Evolutionary conservation across 2,888 invertebrate species (phyloP), one percentile per base, ranked within the genome.

Genomic region (Hybos culiciformis): DNA sequence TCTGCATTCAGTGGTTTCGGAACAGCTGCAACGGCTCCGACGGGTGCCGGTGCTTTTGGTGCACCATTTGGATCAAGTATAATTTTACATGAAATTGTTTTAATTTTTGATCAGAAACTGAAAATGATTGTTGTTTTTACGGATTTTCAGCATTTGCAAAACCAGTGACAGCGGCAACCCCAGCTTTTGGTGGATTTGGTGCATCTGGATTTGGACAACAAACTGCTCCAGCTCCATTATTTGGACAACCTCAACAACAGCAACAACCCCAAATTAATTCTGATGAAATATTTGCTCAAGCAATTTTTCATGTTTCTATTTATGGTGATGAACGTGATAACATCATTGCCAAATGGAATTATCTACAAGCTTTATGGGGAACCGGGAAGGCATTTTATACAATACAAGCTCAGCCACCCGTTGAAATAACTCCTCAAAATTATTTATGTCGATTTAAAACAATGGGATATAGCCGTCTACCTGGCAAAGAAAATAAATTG

Each of bases 281-380:
- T 1, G 74, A 78, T 29, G 83, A 83, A 56, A 79, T 80, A 0
- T 70, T 85, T 34, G 76, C 78, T 8, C 78, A 80, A 46, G 80
- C 84, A 0, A 78, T 86, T 2, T 79, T 81, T 52, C 81, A 81
- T 57, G 83, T 82, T 48, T 79, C 78, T 40, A 76, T 96, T 39
- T 97, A 86, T 61, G 91, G 91, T 14, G 97, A 98, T 62, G 97
- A 98, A 60, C 72, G 96, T 26, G 97, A 98, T 61, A 81, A 82
- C 46, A 83, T 92, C 21, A 72, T 98, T 23, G 90, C 91, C 3
- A 85, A 87, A 59, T 93, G 93, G 84, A 98, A 98, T 64, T 81
- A 92, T 56, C 70, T 97, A 39, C 90, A 93, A 66, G 64, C 67
- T n/a, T 59, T 63, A 59, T 66, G 65, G 66, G 67, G 67, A 15